phyloP scores from a whole-genome alignment of 2,113 vertebrate species.

The Brachypodius melanocephalos region DNA sequence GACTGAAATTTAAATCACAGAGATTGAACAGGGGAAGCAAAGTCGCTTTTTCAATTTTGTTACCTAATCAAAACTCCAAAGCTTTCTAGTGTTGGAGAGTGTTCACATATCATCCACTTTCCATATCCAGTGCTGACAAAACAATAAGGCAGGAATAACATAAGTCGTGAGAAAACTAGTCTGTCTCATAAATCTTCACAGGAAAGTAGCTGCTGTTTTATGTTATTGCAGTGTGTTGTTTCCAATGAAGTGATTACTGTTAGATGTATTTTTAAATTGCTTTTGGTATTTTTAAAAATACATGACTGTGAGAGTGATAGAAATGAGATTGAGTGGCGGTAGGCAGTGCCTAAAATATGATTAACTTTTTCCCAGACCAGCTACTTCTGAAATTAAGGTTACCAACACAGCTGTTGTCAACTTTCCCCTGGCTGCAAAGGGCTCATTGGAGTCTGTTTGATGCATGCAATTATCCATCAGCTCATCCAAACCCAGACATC shows the following conservation, averaged over 20 bases:
- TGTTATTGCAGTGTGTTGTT: constrained; percentile 63
- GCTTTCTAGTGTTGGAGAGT: constrained; percentile 52
- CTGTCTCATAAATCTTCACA: constrained; percentile 61
- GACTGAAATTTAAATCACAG: constrained; percentile 21
- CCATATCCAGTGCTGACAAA: constrained; percentile 67
- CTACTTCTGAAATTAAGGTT: constrained; percentile 63
- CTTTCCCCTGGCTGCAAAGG: constrained; percentile 12
- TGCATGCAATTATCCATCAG: background rate
- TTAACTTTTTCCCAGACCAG: constrained; percentile 55
- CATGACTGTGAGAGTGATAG: constrained; percentile 47
- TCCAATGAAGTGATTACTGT: constrained; percentile 39
- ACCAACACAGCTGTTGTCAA: constrained; percentile 25
- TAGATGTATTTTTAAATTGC: constrained; percentile 58
- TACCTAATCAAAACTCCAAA: constrained; percentile 58
- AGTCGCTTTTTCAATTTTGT: constrained; percentile 58
- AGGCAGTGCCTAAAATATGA: constrained; percentile 46
- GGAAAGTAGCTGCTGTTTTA: constrained; percentile 60
- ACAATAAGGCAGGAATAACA: constrained; percentile 49
- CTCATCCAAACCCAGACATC: background rate
- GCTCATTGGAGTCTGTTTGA: background rate
- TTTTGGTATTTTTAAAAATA: constrained; percentile 68
- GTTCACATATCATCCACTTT: constrained; percentile 65
- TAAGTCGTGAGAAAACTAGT: constrained; percentile 21
- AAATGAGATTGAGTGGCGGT: background rate
- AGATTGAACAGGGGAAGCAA: constrained; percentile 30